A percentile compares a stretch with the other conserved stretches of the same genome.
phyloP scores from a whole-genome alignment of 2,113 vertebrate genomes.

The Protobothrops mucrosquamatus region DNA sequence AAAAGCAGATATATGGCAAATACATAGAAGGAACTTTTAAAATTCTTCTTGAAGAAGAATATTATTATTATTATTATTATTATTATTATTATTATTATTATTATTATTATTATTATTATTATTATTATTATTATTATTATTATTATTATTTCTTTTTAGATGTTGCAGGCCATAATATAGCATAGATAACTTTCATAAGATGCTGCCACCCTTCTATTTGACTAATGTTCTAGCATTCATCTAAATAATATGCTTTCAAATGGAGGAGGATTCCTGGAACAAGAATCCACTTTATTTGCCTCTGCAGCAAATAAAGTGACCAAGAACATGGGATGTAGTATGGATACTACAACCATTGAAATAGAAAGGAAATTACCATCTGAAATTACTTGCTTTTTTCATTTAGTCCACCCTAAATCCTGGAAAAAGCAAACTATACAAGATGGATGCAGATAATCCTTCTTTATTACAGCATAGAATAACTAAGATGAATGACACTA shows the following conservation, averaged over 20 bases:
- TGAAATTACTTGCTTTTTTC: background rate
- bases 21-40: background rate
- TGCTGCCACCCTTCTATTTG: background rate
- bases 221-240: background rate
- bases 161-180: background rate
- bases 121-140: no score
- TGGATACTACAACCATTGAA: background rate
- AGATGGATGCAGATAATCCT: background rate
- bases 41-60: background rate
- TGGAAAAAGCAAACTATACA: background rate
- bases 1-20: background rate
- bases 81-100: no score
- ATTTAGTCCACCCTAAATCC: background rate
- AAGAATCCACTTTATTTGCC: background rate
- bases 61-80: no score
- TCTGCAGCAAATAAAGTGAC: background rate
- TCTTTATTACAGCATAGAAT: background rate
- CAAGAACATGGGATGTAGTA: background rate
- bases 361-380: background rate
- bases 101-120: no score
- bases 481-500: background rate
- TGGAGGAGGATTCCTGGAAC: constrained; percentile 11
- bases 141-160: background rate
- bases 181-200: background rate
- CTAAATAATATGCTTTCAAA: background rate